Conservation (phyloP, 2,888 invertebrate species). For the Emmelina monodactyla region DNA sequence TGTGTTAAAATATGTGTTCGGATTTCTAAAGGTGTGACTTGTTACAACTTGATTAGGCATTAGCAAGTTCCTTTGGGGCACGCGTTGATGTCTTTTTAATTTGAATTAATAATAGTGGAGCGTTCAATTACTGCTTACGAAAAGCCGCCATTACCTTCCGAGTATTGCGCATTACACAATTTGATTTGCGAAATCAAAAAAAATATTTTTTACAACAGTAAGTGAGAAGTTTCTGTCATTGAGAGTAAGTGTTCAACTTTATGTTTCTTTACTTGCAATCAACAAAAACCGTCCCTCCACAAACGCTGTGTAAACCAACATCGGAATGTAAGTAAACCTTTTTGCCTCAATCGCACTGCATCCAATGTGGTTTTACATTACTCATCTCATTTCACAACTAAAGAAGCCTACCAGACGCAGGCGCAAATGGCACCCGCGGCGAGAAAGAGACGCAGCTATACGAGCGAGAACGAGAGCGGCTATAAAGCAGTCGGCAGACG, state of each 20-base stretch:
- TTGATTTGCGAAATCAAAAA: too few species aligned
- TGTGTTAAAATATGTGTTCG: neutral
- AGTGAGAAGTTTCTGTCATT: too few species aligned
- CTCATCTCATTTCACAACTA: constrained; percentile 1
- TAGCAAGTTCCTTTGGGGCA: neutral
- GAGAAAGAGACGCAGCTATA: constrained; percentile 16
- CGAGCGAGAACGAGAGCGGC: constrained; percentile 22
- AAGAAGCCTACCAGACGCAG: constrained; percentile 3
- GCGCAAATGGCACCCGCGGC: constrained; percentile 19
- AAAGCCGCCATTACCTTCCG: too few species aligned
- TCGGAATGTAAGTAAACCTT: too few species aligned
- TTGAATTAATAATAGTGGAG: too few species aligned
- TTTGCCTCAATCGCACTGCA: neutral
- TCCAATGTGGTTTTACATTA: constrained; percentile 1
- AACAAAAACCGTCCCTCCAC: too few species aligned
- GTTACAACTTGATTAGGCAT: neutral
- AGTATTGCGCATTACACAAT: too few species aligned
- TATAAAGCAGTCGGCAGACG: constrained; percentile 48
- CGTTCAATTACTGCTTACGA: too few species aligned
- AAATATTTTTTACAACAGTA: too few species aligned
- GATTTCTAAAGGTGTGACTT: neutral
- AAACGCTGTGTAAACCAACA: too few species aligned
- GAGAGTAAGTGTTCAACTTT: too few species aligned
- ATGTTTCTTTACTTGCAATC: too few species aligned
- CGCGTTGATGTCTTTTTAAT: constrained; percentile 19